phyloP scores from a whole-genome alignment of 2,113 vertebrate species.

The Centropus bengalensis region DNA sequence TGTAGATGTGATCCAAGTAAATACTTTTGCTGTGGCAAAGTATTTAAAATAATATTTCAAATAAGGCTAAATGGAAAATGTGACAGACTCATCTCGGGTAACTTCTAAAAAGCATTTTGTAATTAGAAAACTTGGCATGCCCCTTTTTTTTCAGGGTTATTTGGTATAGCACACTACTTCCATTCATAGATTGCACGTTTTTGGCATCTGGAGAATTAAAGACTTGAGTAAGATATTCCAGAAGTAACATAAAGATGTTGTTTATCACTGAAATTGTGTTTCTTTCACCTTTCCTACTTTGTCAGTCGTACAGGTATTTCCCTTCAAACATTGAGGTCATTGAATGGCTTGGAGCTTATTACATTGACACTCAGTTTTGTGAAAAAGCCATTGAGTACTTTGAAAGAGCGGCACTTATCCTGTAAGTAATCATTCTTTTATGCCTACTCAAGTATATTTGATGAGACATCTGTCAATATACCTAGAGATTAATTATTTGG shows the following conservation, averaged over 20 bases:
- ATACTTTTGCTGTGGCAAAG: not conserved
- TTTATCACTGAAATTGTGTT: conserved; percentile 60
- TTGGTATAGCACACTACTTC: conserved; percentile 41
- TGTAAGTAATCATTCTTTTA: conserved; percentile 84
- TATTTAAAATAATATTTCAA: conserved; percentile 4
- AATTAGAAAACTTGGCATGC: conserved; percentile 49
- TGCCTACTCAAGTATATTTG: conserved; percentile 10
- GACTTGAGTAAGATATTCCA: conserved; percentile 57
- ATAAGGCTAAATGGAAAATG: conserved; percentile 34
- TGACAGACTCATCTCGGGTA: conserved; percentile 14
- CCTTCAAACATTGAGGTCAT: conserved; percentile 96
- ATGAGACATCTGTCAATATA: not conserved
- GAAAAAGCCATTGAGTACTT: conserved; percentile 99
- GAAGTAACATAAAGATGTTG: conserved; percentile 43
- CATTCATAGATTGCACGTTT: conserved; percentile 59
- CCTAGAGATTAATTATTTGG: not conserved
- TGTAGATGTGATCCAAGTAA: not conserved
- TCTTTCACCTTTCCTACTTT: conserved; percentile 51
- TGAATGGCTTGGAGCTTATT: conserved; percentile 96
- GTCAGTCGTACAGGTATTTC: conserved; percentile 93
- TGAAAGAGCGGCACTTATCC: conserved; percentile 95
- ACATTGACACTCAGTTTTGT: conserved; percentile 95
- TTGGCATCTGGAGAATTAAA: conserved; percentile 61
- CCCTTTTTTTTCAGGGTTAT: not conserved
- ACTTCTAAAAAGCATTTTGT: conserved; percentile 52